A percentile compares a stretch with the other conserved stretches of the same genome.
Evolutionary conservation across 30 jellyfish, hydroid and myxozoan species (phyloP).

Genomic region (Aurelia aurita): DNA sequence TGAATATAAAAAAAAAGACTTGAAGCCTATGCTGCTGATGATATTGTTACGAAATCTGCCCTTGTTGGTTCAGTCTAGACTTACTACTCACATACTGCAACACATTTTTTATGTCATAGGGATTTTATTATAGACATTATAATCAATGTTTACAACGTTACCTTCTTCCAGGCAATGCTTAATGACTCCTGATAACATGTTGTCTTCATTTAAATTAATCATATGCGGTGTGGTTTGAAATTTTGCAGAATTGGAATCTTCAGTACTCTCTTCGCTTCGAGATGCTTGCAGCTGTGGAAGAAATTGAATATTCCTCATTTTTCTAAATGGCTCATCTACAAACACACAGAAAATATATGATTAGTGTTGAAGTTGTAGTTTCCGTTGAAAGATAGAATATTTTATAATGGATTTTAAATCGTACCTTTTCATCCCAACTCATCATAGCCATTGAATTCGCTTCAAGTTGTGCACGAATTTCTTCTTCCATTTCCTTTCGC

Average conservation of each 20-base stretch:
- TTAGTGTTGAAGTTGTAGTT: too few species aligned
- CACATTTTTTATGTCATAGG: too few species aligned
- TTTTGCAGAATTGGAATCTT: conserved; percentile 56
- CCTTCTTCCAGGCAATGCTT: conserved; percentile 90
- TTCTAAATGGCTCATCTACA: too few species aligned
- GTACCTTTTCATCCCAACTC: conserved; percentile 99
- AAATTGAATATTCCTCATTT: too few species aligned
- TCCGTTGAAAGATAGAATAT: too few species aligned
- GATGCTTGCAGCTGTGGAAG: conserved; percentile 79
- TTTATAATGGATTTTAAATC: background rate
- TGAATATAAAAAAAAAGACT: too few species aligned
- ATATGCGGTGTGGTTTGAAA: conserved; percentile 87
- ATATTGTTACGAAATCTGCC: too few species aligned
- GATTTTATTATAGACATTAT: too few species aligned
- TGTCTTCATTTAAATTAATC: conserved; percentile 91
- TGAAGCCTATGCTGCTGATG: too few species aligned
- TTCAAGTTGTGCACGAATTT: conserved; percentile 92
- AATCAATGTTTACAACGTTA: background rate
- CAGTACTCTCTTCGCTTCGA: conserved; percentile 71
- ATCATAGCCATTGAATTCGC: conserved; percentile 98
- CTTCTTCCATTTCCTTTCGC: conserved; percentile 97
- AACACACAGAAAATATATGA: too few species aligned
- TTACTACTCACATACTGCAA: too few species aligned
- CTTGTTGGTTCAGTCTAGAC: too few species aligned
- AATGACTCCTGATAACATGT: conserved; percentile 93